Percentiles rank a stretch among this genome's conserved stretches.
Conservation (phyloP, 2,113 vertebrate species). For the Podiceps cristatus region DNA sequence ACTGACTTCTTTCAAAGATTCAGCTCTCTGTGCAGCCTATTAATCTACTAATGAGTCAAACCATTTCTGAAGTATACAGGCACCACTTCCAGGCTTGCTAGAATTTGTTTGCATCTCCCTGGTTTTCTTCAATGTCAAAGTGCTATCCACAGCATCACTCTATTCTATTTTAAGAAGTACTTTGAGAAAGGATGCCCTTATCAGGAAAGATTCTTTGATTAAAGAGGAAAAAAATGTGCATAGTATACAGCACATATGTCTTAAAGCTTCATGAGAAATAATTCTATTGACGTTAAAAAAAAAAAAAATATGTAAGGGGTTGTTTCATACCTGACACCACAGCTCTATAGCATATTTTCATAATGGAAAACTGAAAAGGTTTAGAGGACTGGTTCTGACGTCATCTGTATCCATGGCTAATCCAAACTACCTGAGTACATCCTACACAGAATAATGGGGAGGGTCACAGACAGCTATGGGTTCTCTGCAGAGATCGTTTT, state of each 20-base stretch:
- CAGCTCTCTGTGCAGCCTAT: not conserved
- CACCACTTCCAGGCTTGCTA: not conserved
- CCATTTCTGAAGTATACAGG: constrained; percentile 18
- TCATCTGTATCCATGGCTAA: not conserved
- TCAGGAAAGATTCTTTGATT: not conserved
- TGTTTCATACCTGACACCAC: not conserved
- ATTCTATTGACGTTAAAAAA: not conserved
- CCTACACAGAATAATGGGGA: not conserved
- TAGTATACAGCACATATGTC: not conserved
- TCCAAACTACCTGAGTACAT: not conserved
- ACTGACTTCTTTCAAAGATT: constrained; percentile 1
- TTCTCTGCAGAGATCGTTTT: not conserved
- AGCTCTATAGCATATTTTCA: not conserved
- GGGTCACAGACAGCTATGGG: not conserved
- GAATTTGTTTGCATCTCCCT: constrained; percentile 31
- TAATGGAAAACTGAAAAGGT: not conserved
- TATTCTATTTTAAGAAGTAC: constrained; percentile 42
- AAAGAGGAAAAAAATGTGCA: not conserved
- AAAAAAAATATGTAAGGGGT: not conserved
- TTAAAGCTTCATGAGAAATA: not conserved
- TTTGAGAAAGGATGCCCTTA: constrained; percentile 15
- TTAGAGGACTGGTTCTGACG: not conserved
- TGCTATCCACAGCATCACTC: not conserved
- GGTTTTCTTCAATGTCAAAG: constrained; percentile 40
- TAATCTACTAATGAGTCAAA: constrained; percentile 25